phyloP scores from a whole-genome alignment of 2,888 invertebrate genomes.

The Calephelis perditalis region DNA sequence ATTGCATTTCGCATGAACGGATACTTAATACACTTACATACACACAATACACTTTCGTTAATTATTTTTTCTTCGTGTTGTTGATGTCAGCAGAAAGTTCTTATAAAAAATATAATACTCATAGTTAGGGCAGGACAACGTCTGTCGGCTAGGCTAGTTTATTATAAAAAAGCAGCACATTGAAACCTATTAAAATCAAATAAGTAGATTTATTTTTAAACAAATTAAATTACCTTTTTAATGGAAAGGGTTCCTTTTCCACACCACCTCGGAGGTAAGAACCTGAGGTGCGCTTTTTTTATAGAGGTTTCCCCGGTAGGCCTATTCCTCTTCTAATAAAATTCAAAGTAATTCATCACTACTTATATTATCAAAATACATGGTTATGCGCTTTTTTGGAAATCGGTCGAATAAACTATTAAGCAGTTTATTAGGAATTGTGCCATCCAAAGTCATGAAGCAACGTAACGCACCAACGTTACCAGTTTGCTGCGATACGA shows the following conservation, averaged over 20 bases:
- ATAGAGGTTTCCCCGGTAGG: constrained; percentile 74
- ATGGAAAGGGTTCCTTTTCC: constrained; percentile 55
- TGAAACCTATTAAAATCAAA: no score
- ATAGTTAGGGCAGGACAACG: no score
- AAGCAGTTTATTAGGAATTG: constrained; percentile 54
- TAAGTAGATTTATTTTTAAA: no score
- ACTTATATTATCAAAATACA: constrained; percentile 8
- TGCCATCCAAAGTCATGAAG: constrained; percentile 68
- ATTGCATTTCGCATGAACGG: no score
- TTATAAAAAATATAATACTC: no score
- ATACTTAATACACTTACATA: no score
- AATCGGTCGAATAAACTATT: constrained; percentile 34
- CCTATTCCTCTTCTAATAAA: constrained; percentile 59
- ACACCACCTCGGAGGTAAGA: constrained; percentile 73
- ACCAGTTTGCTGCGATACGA: constrained; percentile 48
- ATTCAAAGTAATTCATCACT: not conserved
- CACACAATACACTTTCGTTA: no score
- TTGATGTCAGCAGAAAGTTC: no score
- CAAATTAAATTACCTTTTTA: not conserved
- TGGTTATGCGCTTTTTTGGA: constrained; percentile 3
- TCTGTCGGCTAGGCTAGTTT: no score
- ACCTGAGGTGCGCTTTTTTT: constrained; percentile 71
- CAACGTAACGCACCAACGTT: no score
- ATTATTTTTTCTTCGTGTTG: no score
- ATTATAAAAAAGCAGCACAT: no score